phyloP scores from a whole-genome alignment of 1,140 invertebrate genomes.

The Eciton burchellii region DNA sequence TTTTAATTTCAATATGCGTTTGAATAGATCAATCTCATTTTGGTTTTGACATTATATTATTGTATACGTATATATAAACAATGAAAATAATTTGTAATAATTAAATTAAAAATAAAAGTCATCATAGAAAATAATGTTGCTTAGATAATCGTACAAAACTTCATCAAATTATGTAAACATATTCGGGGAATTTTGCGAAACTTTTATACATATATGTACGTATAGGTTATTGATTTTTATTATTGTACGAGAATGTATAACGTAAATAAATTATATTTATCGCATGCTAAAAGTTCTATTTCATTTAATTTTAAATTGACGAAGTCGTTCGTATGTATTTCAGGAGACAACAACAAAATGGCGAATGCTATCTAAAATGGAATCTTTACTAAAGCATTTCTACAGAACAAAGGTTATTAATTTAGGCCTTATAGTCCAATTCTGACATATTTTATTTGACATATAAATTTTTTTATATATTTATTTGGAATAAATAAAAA shows the following conservation, averaged over 20 bases:
- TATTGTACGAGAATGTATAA: background rate
- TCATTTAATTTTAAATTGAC: background rate
- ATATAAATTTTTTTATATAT: background rate
- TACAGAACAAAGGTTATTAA: background rate
- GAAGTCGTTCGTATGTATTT: conserved; percentile 9
- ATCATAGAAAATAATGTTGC: background rate
- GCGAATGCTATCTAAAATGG: conserved; percentile 69
- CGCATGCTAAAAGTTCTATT: background rate
- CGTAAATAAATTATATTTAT: background rate
- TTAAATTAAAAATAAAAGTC: background rate
- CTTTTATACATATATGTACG: background rate
- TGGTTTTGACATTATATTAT: background rate
- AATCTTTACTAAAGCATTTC: conserved; percentile 37
- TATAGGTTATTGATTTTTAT: conserved; percentile 25
- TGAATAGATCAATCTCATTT: background rate
- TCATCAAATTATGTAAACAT: background rate
- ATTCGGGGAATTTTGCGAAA: conserved; percentile 14
- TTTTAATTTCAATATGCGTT: background rate
- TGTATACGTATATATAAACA: background rate
- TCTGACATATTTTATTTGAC: background rate
- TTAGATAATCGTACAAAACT: background rate
- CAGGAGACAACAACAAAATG: conserved; percentile 67
- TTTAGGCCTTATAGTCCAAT: conserved; percentile 63
- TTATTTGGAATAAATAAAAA: conserved; percentile 1
- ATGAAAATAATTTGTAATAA: background rate